phyloP scores from a whole-genome alignment of 1,140 invertebrate genomes.

The Kradibia gibbosae region DNA sequence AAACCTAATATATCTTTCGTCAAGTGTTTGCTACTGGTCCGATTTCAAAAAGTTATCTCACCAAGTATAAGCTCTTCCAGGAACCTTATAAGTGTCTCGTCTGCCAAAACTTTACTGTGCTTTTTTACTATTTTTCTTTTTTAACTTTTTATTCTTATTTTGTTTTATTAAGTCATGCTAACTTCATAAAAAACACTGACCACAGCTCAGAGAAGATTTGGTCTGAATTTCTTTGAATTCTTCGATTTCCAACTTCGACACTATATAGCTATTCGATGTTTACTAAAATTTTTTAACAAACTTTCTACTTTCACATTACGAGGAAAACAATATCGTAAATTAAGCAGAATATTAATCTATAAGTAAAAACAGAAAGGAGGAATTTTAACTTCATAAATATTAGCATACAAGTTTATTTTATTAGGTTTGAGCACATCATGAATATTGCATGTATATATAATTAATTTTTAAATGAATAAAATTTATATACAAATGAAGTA shows the following conservation, averaged over 20 bases:
- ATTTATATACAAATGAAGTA: too few species aligned
- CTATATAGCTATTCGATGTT: neutral
- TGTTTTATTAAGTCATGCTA: constrained; percentile 28
- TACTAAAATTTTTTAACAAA: constrained; percentile 44
- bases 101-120: constrained; percentile 29
- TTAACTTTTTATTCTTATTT: constrained; percentile 22
- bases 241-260: constrained; percentile 41
- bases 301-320: neutral
- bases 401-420: too few species aligned
- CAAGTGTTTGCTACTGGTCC: constrained; percentile 18
- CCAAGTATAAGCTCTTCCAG: constrained; percentile 45
- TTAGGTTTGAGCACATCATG: too few species aligned
- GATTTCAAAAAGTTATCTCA: constrained; percentile 49
- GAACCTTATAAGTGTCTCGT: constrained; percentile 41
- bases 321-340: neutral
- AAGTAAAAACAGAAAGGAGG: neutral
- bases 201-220: constrained; percentile 30
- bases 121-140: constrained; percentile 9
- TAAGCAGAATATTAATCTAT: neutral
- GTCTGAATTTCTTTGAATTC: constrained; percentile 38
- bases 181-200: constrained; percentile 49
- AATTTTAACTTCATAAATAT: too few species aligned
- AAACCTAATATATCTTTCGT: constrained; percentile 21
- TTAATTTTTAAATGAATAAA: too few species aligned
- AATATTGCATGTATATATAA: too few species aligned